Evolutionary conservation across 2,888 invertebrate genomes (phyloP).

Genomic region (Tiliacea citrago): DNA sequence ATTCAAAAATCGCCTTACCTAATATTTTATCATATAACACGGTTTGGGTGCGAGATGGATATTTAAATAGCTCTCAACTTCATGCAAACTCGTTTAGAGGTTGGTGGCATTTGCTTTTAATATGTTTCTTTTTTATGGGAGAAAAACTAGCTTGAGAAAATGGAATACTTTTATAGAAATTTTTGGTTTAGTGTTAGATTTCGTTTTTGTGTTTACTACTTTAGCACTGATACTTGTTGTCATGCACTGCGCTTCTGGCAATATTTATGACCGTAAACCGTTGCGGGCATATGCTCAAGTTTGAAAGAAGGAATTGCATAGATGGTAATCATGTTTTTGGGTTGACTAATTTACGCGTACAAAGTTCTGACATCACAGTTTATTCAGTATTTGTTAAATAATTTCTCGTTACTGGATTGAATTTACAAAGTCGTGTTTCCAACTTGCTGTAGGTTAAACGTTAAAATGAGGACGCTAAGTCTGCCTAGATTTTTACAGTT

Average conservation of each 20-base stretch:
- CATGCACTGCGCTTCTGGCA: background rate
- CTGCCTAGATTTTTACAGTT: background rate
- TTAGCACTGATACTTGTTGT: background rate
- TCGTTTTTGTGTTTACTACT: background rate
- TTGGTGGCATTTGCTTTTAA: constrained; percentile 20
- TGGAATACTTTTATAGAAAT: background rate
- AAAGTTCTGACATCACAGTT: background rate
- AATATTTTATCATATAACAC: constrained; percentile 40
- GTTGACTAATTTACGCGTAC: background rate
- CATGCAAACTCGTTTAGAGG: constrained; percentile 50
- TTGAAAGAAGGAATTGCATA: background rate
- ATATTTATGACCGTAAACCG: background rate
- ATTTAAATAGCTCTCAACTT: constrained; percentile 58
- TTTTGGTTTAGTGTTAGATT: background rate
- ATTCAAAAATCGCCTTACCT: constrained; percentile 7
- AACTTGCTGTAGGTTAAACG: background rate
- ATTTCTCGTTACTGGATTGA: background rate
- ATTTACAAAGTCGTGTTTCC: background rate
- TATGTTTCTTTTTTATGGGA: constrained; percentile 9
- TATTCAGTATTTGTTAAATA: background rate
- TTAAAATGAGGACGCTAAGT: background rate
- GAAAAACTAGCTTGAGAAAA: constrained; percentile 4
- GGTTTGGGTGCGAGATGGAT: constrained; percentile 48
- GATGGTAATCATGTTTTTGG: too few species aligned
- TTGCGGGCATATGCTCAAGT: background rate